Evolutionary conservation across 1,140 invertebrate genomes (phyloP).

Genomic region (Cyrtorhinus lividipennis): DNA sequence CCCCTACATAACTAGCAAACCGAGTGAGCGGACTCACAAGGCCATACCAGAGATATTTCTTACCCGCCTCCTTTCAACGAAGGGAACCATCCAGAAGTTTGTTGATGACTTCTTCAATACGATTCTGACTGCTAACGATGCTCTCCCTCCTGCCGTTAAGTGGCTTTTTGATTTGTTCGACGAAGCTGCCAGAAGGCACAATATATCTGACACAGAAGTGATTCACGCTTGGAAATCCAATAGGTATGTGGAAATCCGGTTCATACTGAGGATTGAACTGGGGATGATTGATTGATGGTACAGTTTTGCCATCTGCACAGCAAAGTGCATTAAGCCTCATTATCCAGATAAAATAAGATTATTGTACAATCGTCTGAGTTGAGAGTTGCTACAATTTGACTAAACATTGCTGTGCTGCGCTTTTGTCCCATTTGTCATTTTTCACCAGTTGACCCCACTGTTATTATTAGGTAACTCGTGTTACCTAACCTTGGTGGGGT

Average conservation of each 20-base stretch:
- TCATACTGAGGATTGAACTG: not conserved
- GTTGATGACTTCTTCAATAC: constrained; percentile 88
- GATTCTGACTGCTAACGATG: constrained; percentile 74
- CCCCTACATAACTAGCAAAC: constrained; percentile 36
- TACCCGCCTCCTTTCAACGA: constrained; percentile 79
- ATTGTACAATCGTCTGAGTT: no score
- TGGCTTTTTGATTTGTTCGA: constrained; percentile 92
- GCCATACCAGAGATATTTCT: constrained; percentile 92
- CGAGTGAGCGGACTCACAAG: constrained; percentile 66
- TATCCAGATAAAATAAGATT: no score
- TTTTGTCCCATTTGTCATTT: no score
- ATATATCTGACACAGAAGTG: constrained; percentile 74
- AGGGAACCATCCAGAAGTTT: constrained; percentile 92
- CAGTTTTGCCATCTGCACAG: not conserved
- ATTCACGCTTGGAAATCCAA: constrained; percentile 95
- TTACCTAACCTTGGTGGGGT: not conserved
- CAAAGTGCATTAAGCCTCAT: no score
- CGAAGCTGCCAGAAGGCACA: constrained; percentile 69
- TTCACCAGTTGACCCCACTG: no score
- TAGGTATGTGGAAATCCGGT: constrained; percentile 29
- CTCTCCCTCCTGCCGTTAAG: constrained; percentile 81
- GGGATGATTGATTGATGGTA: not conserved
- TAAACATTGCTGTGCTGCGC: no score
- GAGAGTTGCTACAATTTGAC: no score
- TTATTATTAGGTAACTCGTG: no score